These are phyloP conservation scores for Orestias chungarensis DNA, from an alignment of 2,797 vertebrate genomes.

Conservation along the genomic window DNA sequence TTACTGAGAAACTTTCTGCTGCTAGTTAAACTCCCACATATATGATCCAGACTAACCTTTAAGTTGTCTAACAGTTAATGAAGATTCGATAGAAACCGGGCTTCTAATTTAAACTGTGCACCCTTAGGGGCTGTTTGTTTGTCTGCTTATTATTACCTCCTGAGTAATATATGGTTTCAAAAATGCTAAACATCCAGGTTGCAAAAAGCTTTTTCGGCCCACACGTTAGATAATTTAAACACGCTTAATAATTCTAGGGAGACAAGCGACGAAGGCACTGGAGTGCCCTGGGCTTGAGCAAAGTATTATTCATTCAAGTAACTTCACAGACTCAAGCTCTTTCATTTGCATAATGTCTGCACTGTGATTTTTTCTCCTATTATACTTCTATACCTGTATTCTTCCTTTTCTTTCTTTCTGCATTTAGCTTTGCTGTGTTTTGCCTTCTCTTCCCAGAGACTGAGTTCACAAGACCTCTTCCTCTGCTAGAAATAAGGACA, in stretches of 20 bases:
- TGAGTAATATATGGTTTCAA: conserved; percentile 30
- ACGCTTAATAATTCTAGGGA: conserved; percentile 47
- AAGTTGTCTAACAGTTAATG: conserved; percentile 40
- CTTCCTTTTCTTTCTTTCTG: conserved; percentile 6
- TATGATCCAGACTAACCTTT: conserved; percentile 21
- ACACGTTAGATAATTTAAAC: conserved; percentile 43
- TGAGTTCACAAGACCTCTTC: conserved; percentile 48
- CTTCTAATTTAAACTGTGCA: conserved; percentile 37
- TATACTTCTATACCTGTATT: conserved; percentile 24
- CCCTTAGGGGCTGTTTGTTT: conserved; percentile 35
- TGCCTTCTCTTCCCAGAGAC: conserved; percentile 42
- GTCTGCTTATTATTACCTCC: conserved; percentile 34
- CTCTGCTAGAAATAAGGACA: conserved; percentile 31
- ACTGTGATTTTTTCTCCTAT: conserved; percentile 5
- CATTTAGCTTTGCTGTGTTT: conserved; percentile 28
- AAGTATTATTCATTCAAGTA: conserved; percentile 53
- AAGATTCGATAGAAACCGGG: conserved; percentile 30
- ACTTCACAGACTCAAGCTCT: conserved; percentile 59
- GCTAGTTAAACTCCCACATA: not conserved
- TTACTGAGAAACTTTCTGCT: not conserved
- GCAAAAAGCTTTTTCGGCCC: conserved; percentile 39
- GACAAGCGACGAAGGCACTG: conserved; percentile 18
- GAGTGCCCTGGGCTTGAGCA: conserved; percentile 30
- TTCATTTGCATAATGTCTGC: conserved; percentile 60
- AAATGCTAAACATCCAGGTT: conserved; percentile 23